Evolutionary conservation across 2,888 invertebrate genomes (phyloP), one percentile per base, ranked within the genome.

Genomic region (Andrena bucephala): DNA sequence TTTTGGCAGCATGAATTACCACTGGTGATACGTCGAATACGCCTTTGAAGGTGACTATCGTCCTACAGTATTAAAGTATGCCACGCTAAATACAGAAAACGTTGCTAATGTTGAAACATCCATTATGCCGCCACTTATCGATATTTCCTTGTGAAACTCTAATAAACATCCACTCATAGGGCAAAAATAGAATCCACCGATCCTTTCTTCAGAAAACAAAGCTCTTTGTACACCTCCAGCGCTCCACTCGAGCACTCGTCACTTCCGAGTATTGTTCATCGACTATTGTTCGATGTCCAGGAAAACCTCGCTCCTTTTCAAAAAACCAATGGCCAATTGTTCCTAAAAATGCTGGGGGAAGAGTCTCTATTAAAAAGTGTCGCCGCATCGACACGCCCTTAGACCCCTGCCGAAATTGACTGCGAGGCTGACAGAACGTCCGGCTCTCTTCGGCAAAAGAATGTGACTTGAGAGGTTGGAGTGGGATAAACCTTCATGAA

Each of bases 171-270:
- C 31, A 13, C 60, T 60, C n/a, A 16, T 60, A 33, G 42, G 31
- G n/a, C 8, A 7, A 60, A 60, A 60, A 31, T 60, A 60, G 31
- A 31, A 33, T 13, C 7, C 16, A 33, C 13, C 31, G 60, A 13
- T 31, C 33, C 60, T 33, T 31, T 60, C 60, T 31, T 27, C 48
- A 63, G 29, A 20, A 67, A 60, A 29, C 63, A 24, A 33, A 36
- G 63, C 54, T 63, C 72, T 54, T 57, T 57, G 27, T 57, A 24
- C 57, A 27, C 57, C 57, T 20, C 57, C 24, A 57, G 20, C 48
- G 67, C 29, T 6, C 57, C 48, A 36, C 59, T 81, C 77, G 77
- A 62, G 71, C 57, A 54, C 57, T 60, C 31, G 60, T 60, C 60
- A 31, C 31, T 60, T 60, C 31, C 16, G 16, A 31, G 60, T 31